Evolutionary conservation across 1,140 invertebrate species (phyloP), one percentile per base, ranked within the genome.

Genomic region (Musca vetustissima): DNA sequence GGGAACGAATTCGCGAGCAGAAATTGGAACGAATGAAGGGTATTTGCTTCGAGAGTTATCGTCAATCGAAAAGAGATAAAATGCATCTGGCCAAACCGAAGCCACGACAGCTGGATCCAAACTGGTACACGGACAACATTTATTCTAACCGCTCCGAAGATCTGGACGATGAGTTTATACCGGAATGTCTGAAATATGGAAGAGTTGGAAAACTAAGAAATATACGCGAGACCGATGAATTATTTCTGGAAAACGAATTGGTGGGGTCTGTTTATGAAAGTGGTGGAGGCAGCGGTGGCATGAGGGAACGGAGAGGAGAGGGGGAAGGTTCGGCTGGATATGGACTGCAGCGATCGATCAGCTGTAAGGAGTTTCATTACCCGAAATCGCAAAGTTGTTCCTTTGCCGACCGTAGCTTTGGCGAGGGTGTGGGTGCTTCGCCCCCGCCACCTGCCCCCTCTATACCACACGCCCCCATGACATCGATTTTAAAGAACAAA

Each of bases 51-150:
- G 79, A 81, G 66, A 81, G 78, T 74, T 84, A 74, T 67, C 77
- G 78, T 64, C 80, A 80, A 72, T 78, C 81, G 32, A 81, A 81
- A 66, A 66, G 83, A 81, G 73, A 85, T 81, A 77, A 85, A 81
- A 64, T 87, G 83, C 75, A 84, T 83, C 73, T 85, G 81, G 70
- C 76, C 78, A 73, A 86, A 84, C 72, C 85, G 13, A 80, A 84
- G 59, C 86, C 83, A 68, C 76, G 75, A 73, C 75, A 78, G 69
- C 70, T 81, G 6, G 74, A 79, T 52, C 73, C 80, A 64, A 76
- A 75, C 53, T 82, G 80, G 83, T 83, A 80, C 66, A 83, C 80
- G 61, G 85, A 86, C 64, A 85, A 85, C 71, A 85, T 85, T 13
- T 83, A 83, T 76, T 80, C 82, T n/a, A 84, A 84, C 66, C 72